Base-by-base conservation (phyloP, 2,113 vertebrate genomes). In the Odocoileus virginianus region DNA sequence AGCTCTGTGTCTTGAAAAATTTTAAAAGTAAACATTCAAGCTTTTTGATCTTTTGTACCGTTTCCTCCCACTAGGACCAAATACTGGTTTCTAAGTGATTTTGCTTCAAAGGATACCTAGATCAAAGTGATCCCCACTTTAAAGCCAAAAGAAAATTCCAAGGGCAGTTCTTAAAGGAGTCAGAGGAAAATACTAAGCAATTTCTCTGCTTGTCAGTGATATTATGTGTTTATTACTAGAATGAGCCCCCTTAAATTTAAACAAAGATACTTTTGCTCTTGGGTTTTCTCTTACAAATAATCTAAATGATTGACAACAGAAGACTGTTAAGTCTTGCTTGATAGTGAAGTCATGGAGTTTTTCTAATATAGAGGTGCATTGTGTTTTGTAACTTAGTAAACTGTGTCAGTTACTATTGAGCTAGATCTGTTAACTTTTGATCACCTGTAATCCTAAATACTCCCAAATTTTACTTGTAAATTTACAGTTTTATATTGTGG, bases 401-500 rank as follows among this genome's bases (percentile, higher is more conserved):
- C 28, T 47, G 2, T 92, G 40, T 83, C 67, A 40, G 54, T 89
- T 88, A 89, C 58, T 98, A 54, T 95, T 6, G 15, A 97, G 95
- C 57, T 60, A 93, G 88, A 21, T 85, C 83, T 87, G 9, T 95
- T 96, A 95, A 30, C 23, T 91, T 98, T 78, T 74, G 95, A 94
- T 81, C 5, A 8, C 52, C 61, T 98, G 67, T 97, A 96, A 97
- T 92, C 54, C 82, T 85, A 95, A 94, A 74, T 76, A 97, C 71
- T 98, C 97, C 91, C 95, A 95, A 86, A 96, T 96, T 94, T 98
- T 98, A 97, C 94, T 97, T 98, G 94, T 98, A 60, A 93, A 95
- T 97, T 93, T 94, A 98, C 98, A 58, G 97, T 98, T 98, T 98
- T 97, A 0, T 95, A 90, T 82, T 93, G 91, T 98, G 96, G 97